These are phyloP conservation scores for Asarcornis scutulata DNA, from an alignment of 2,113 vertebrate species.

Conservation along the genomic window DNA sequence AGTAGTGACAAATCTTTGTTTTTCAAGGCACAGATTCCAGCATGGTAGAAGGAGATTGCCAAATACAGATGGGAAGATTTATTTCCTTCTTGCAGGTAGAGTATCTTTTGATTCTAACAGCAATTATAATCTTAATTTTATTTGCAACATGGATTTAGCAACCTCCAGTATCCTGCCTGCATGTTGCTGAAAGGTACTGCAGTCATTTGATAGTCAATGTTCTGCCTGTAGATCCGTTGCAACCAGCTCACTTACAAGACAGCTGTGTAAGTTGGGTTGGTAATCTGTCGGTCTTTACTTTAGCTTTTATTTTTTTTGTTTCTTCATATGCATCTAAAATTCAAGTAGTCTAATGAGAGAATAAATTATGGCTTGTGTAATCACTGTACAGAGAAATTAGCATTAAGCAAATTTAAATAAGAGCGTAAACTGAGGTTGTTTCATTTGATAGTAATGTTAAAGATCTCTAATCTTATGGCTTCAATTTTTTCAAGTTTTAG, in stretches of 20 bases:
- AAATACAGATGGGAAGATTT: conserved; percentile 98
- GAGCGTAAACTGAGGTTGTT: not conserved
- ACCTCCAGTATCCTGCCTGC: not conserved
- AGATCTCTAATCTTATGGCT: not conserved
- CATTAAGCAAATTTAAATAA: not conserved
- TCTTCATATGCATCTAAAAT: not conserved
- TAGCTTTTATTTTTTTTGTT: not conserved
- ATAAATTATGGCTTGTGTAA: not conserved
- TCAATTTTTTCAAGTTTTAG: not conserved
- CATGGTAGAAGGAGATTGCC: conserved; percentile 93
- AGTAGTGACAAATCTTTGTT: conserved; percentile 40
- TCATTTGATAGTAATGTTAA: not conserved
- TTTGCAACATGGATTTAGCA: not conserved
- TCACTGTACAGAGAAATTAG: not conserved
- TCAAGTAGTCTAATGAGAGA: not conserved
- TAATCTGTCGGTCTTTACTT: not conserved
- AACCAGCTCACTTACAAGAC: not conserved
- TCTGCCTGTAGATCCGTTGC: not conserved
- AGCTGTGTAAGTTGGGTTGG: not conserved
- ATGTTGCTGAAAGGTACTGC: not conserved
- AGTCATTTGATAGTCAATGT: not conserved
- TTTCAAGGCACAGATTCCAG: conserved; percentile 89
- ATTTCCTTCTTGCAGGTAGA: conserved; percentile 97
- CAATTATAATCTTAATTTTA: not conserved
- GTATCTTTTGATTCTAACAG: not conserved